Evolutionary conservation across 2,113 vertebrate genomes (phyloP), one percentile per base, ranked within the genome.

Genomic region (Monopterus albus): DNA sequence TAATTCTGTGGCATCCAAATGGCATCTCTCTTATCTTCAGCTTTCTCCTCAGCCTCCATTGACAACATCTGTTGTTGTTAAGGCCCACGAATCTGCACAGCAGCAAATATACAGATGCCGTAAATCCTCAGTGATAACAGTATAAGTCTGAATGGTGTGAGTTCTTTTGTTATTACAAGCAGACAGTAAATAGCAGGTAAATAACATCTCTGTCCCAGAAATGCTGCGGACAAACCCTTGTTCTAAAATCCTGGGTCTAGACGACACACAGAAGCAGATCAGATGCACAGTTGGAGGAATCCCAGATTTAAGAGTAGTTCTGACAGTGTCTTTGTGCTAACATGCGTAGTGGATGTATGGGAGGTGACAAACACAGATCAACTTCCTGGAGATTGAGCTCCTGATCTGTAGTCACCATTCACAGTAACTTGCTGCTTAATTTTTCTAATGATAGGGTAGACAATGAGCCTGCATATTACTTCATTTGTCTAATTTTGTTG

Each of bases 221-320:
- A 49, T 53, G 23, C 58, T 28, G 43, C 57, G 60, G 28, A 49
- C 14, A 18, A 60, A 15, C 5, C 26, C 29, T 39, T 62, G 20
- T 26, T 46, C 26, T 68, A 7, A 78, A 69, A 79, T 73, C 35
- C 2, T 57, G 50, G 53, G 63, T 73, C 61, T 21, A 26, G 38
- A 20, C 12, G 12, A 63, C 39, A 57, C 66, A 31, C 56, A 42
- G 43, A 61, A 64, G 50, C 40, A 73, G 69, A 84, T 72, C 61
- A 58, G 66, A 69, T 21, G 2, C 49, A 31, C 50, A 70, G 49
- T 73, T 0, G 13, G 60, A 72, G 55, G 71, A 78, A 60, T 70
- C 36, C 42, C 64, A 53, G 72, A 75, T 77, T 78, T 68, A 81
- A 40, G 40, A 52, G 59, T 7, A 31, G 70, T 90, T 91, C 84